Percentiles rank a stretch among this genome's conserved stretches.
Conservation (phyloP, 2,113 vertebrate species). For the Greenwoodochromis staneri region DNA sequence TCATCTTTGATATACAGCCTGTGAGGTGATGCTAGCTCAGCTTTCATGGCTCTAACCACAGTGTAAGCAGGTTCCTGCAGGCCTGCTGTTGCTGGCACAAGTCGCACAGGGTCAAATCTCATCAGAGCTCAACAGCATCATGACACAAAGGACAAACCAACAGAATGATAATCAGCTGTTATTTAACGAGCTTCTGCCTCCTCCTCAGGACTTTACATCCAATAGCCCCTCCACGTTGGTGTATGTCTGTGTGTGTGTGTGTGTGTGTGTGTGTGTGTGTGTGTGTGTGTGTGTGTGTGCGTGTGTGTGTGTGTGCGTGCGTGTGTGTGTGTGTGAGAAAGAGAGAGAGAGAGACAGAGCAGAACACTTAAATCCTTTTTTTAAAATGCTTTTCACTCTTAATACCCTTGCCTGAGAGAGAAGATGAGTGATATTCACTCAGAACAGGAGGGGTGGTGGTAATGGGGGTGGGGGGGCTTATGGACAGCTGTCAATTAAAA, state of each 20-base stretch:
- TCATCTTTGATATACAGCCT: not conserved
- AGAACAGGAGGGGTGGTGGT: not conserved
- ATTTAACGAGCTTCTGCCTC: not conserved
- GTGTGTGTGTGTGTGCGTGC: not conserved
- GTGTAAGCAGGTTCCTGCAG: not conserved
- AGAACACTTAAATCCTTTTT: conserved; percentile 42
- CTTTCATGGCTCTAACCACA: not conserved
- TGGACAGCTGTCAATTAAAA: conserved; percentile 69
- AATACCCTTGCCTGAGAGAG: conserved; percentile 48
- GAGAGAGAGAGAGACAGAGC: not conserved
- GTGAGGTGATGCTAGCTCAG: not conserved
- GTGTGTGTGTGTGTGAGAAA: not conserved
- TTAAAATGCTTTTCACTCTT: conserved; percentile 49
- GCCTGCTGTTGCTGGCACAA: not conserved
- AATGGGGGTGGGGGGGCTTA: conserved; percentile 12
- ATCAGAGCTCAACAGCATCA: not conserved
- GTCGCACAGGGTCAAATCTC: not conserved
- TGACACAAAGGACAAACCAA: not conserved
- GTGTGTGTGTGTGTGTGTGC: not conserved
- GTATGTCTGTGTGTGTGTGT: not conserved
- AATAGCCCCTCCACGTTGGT: too few species aligned
- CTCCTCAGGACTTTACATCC: not conserved
- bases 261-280: not conserved
- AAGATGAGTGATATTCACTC: not conserved
- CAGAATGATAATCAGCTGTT: not conserved